Evolutionary conservation across 2,888 invertebrate genomes (phyloP), one percentile per base, ranked within the genome.

Genomic region (Germaria angustata): DNA sequence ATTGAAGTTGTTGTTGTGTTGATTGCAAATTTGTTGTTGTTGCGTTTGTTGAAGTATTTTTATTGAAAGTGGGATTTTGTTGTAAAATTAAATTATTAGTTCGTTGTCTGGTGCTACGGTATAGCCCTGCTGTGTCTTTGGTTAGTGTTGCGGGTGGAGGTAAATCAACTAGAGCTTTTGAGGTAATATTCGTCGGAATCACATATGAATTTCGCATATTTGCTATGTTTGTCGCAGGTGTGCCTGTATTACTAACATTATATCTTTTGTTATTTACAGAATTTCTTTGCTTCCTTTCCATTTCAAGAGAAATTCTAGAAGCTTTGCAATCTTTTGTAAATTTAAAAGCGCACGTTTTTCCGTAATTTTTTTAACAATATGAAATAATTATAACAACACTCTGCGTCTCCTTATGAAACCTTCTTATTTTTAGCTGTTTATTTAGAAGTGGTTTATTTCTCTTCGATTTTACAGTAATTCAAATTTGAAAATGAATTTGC

Each of bases 81-180:
- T 69, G 68, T 59, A 28, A 39, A 13, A 13, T 39, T 2, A 51
- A 20, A 39, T 24, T 61, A n/a, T 68, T 44, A 17, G 69, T 59
- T 46, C 78, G 69, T 20, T 76, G 79, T 28, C 79, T 82, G 36
- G 79, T 82, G n/a, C 24, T 79, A 2, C 75, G 79, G 28, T 32
- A 78, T 28, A 68, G 63, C 69, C 76, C 46, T 24, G 51, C 34
- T 2, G n/a, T 9, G 53, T 66, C 49, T 69, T 76, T 80, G 55
- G 46, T 7, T 20, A 15, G 5, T 44, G 1, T 36, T 65, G 63
- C 7, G 2, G 59, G 39, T 57, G 78, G 22, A 2, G 55, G 39
- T 39, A 66, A 41, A 28, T 7, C 22, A 24, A 17, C 68, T 73
- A 71, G 32, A 17, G 65, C 13, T 13, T 59, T 59, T 65, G 78